Evolutionary conservation across 2,888 invertebrate genomes (phyloP), one percentile per base, ranked within the genome.

Genomic region (Ecliptopera silaceata): DNA sequence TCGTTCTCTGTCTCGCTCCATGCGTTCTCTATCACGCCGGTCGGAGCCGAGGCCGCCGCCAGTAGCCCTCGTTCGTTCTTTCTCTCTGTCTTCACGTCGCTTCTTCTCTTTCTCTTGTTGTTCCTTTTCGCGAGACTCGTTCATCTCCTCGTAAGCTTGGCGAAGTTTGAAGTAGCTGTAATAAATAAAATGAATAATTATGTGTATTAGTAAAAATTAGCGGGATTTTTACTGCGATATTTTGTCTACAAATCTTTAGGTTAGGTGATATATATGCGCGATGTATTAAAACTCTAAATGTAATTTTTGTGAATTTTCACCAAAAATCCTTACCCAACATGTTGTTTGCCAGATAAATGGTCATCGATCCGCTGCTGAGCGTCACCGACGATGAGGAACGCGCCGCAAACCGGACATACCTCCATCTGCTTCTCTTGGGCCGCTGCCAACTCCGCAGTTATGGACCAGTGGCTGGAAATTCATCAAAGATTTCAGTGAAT

Each of bases 381-480:
- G 88, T 99, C 99, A 6, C 98, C 99, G 6, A 99, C 98, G 71
- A 99, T 99, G n/a, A 99, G 93, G 86, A 99, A 98, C 5, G 99
- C 99, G 1, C 99, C 99, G 82, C 99, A 99, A 1, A 98, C 97
- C 68, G 98, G 97, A 84, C 99, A 99, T 13, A 99, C 99, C 86
- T 99, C 98, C 99, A 99, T 99, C 82, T 98, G 98, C 84, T 99
- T 99, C 82, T 98, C 97, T 79, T 97, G 97, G 6, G 97, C 95
- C 0, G 96, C 95, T 3, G 96, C 96, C 70, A 97, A 86, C 82
- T 97, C 97, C 0, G 95, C 95, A 5, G 96, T 96, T 88, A 95
- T 92, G 48, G 93, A 93, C 94, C 94, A 95, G 68, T 93, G 93
- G 70, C 93, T 93, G 70, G 10, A 47, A 41, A 55, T 22, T 50